Conservation (phyloP, 1,140 invertebrate genomes). For the Physella acuta region DNA sequence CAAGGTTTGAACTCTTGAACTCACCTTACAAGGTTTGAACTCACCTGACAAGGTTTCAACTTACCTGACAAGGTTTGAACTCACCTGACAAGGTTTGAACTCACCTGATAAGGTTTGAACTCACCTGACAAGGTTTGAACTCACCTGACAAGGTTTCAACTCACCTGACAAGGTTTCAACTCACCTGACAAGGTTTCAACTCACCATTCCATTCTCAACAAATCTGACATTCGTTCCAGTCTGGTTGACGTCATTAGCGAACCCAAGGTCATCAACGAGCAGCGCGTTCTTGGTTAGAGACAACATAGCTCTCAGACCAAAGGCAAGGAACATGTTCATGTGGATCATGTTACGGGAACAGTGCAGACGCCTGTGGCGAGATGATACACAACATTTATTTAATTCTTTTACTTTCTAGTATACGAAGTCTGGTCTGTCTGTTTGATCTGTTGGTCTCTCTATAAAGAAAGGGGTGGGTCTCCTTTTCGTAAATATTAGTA, state of each 20-base stretch:
- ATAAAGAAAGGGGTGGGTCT: neutral
- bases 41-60: too few relatives aligned
- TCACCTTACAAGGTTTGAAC: too few relatives aligned
- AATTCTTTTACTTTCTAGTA: neutral
- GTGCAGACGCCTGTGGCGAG: slow-evolving; percentile 62
- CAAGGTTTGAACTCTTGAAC: too few relatives aligned
- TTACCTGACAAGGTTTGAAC: too few relatives aligned
- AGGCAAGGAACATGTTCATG: slow-evolving; percentile 72
- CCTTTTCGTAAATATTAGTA: neutral
- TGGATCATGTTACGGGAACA: slow-evolving; percentile 72
- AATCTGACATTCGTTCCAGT: slow-evolving; percentile 35
- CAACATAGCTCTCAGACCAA: slow-evolving; percentile 69
- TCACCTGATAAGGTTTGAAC: too few relatives aligned
- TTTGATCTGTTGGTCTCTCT: neutral
- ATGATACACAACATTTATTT: neutral
- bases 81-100: too few relatives aligned
- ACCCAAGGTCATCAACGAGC: slow-evolving; percentile 66
- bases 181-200: too few relatives aligned
- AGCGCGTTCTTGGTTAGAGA: slow-evolving; percentile 66
- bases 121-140: too few relatives aligned
- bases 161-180: too few relatives aligned
- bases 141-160: too few relatives aligned
- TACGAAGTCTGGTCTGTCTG: neutral
- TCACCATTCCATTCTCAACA: slow-evolving; percentile 39
- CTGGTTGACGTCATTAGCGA: slow-evolving; percentile 47